Conservation (phyloP, 2,113 vertebrate species). For the Lepus europaeus region DNA sequence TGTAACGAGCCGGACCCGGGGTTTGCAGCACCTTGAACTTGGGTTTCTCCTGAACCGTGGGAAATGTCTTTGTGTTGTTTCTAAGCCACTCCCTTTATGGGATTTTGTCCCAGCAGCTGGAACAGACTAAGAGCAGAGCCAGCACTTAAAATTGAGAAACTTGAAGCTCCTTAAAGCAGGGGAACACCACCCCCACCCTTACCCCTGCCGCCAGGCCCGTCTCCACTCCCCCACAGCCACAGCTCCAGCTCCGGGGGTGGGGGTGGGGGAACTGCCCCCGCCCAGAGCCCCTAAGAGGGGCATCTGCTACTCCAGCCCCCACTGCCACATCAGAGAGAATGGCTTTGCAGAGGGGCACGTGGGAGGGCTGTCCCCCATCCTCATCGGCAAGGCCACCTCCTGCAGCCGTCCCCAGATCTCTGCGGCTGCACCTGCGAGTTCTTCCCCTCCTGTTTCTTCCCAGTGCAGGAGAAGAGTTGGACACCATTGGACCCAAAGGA, state of each 20-base stretch:
- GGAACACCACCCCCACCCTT: too few relatives aligned
- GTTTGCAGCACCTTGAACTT: neutral
- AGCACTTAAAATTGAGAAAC: neutral
- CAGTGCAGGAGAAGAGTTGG: neutral
- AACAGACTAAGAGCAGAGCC: neutral
- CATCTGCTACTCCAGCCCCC: too few relatives aligned
- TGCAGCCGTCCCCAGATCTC: neutral
- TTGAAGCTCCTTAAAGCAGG: neutral
- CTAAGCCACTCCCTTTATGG: neutral
- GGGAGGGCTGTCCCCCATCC: too few relatives aligned
- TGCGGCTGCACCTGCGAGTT: neutral
- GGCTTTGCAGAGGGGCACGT: neutral
- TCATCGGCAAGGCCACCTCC: too few relatives aligned
- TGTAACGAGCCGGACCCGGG: neutral
- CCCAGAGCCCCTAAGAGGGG: neutral
- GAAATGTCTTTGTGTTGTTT: neutral
- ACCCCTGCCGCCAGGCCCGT: too few relatives aligned
- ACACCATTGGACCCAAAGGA: neutral
- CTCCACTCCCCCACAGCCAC: too few relatives aligned
- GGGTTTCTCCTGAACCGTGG: too few relatives aligned
- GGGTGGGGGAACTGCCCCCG: neutral
- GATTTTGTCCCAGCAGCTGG: neutral
- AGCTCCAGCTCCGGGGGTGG: neutral
- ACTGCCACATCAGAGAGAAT: neutral
- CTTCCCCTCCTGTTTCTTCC: neutral